A percentile compares a stretch with the other conserved stretches of the same genome.
Conservation (phyloP, 2,888 invertebrate genomes). For the Hydraecia micacea region DNA sequence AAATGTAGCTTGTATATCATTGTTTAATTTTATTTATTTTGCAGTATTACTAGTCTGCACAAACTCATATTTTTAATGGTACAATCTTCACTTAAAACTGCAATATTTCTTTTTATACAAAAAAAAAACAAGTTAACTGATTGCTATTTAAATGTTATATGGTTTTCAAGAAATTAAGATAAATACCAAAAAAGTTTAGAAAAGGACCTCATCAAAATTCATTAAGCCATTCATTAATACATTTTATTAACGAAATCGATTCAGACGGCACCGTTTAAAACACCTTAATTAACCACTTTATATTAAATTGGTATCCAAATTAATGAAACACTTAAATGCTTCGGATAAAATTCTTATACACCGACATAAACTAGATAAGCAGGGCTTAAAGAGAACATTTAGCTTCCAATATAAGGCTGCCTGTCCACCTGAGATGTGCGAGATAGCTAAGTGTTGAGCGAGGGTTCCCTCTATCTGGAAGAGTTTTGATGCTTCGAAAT, state of each 20-base stretch:
- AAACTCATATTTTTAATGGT: background rate
- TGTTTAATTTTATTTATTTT: background rate
- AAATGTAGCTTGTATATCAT: background rate
- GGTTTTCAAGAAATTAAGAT: conserved; percentile 21
- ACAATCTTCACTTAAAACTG: background rate
- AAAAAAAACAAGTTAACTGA: background rate
- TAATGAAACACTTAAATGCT: conserved; percentile 72
- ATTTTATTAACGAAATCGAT: conserved; percentile 47
- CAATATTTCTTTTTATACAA: background rate
- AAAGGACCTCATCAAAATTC: conserved; percentile 48
- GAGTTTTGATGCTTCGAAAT: no score
- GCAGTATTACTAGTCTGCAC: background rate
- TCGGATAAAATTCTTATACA: conserved; percentile 74
- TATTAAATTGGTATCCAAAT: conserved; percentile 64
- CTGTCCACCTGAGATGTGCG: background rate
- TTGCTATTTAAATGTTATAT: conserved; percentile 11
- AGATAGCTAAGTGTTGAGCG: background rate
- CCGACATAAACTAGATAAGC: conserved; percentile 81
- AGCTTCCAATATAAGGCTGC: conserved; percentile 69
- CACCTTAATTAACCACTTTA: conserved; percentile 71
- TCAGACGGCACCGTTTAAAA: conserved; percentile 60
- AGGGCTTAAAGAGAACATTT: conserved; percentile 74
- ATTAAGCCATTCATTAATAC: conserved; percentile 44
- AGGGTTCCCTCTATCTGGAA: no score
- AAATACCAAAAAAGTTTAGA: background rate